Evolutionary conservation across 2,113 vertebrate species (phyloP).

Genomic region (Hypocryptadius cinnamomeus): DNA sequence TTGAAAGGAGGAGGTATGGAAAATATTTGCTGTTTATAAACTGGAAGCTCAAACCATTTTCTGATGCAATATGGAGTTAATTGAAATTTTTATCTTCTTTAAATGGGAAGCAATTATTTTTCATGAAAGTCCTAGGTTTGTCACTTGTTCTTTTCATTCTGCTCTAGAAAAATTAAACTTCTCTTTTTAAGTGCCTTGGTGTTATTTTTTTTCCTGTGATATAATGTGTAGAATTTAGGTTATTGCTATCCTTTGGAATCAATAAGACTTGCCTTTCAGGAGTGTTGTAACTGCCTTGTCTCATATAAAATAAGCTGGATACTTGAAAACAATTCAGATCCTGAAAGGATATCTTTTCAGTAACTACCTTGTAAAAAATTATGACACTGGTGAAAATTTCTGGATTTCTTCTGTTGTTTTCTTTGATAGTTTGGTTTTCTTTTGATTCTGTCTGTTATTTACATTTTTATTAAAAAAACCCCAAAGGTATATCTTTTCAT

Average conservation of each 20-base stretch:
- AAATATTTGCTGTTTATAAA: not conserved
- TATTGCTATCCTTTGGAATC: not conserved
- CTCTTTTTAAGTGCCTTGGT: not conserved
- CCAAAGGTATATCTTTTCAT: not conserved
- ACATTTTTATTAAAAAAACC: not conserved
- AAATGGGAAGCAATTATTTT: not conserved
- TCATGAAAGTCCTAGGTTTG: not conserved
- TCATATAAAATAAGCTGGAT: not conserved
- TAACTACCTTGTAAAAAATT: not conserved
- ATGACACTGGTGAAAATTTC: not conserved
- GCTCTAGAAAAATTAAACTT: not conserved
- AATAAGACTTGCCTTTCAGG: not conserved
- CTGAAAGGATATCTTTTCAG: not conserved
- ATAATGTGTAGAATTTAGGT: not conserved
- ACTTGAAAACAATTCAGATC: not conserved
- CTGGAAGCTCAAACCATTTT: not conserved
- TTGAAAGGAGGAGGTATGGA: constrained; percentile 90
- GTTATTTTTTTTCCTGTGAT: not conserved
- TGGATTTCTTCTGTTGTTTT: not conserved
- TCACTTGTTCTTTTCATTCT: not conserved
- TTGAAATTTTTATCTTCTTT: not conserved
- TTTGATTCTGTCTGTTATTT: not conserved
- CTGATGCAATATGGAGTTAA: not conserved
- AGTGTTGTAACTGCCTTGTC: not conserved
- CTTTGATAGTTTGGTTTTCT: not conserved